Percentiles rank a stretch among this genome's conserved stretches.
phyloP scores from a whole-genome alignment of 2,113 vertebrate species.

The Periophthalmodon schlosseri region DNA sequence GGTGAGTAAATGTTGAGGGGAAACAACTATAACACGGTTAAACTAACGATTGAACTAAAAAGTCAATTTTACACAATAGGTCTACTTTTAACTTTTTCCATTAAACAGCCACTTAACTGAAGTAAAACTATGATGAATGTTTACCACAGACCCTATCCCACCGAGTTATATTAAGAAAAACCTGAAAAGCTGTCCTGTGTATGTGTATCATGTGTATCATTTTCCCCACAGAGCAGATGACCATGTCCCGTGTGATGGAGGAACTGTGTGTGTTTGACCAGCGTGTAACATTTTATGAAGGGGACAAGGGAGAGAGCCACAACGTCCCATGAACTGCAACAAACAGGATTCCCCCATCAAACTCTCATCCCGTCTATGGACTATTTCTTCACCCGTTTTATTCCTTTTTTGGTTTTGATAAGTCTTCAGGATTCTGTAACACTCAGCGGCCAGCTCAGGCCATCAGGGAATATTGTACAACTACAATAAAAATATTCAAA shows the following conservation, averaged over 20 bases:
- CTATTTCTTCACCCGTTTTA: constrained; percentile 71
- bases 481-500: constrained; percentile 80
- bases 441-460: constrained; percentile 89
- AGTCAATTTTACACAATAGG: too few species aligned
- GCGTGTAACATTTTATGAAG: constrained; percentile 86
- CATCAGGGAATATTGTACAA: constrained; percentile 93
- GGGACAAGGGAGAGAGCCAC: constrained; percentile 69
- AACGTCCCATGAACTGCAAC: constrained; percentile 79
- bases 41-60: too few species aligned
- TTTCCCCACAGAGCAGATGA: constrained; percentile 78
- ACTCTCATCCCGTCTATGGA: constrained; percentile 86
- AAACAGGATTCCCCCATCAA: constrained; percentile 86
- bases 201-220: too few species aligned
- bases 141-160: too few species aligned
- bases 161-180: too few species aligned
- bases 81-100: not conserved
- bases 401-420: constrained; percentile 65
- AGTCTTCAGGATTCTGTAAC: constrained; percentile 88
- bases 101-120: too few species aligned
- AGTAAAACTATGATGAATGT: too few species aligned
- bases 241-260: constrained; percentile 83
- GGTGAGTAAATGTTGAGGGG: too few species aligned
- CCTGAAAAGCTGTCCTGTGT: too few species aligned
- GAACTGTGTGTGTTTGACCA: constrained; percentile 93
- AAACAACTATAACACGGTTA: too few species aligned